A percentile compares a stretch with the other conserved stretches of the same genome.
Evolutionary conservation across 2,113 vertebrate species (phyloP).

Genomic region (Mesoclemmys tuberculata): DNA sequence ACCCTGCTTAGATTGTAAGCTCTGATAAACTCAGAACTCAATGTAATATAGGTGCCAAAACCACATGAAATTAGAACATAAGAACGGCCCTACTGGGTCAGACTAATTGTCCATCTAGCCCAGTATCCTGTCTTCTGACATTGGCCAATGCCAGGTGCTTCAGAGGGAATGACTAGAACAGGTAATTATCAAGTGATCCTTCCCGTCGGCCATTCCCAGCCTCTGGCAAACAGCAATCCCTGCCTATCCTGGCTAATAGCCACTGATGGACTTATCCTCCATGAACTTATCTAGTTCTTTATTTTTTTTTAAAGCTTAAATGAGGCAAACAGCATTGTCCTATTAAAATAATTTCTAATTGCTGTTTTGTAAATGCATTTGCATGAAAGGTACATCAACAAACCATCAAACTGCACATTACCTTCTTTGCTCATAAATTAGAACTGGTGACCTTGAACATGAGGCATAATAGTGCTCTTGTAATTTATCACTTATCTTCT

Average conservation of each 20-base stretch:
- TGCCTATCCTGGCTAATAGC: too few species aligned
- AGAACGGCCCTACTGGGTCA: too few species aligned
- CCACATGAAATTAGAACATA: neutral
- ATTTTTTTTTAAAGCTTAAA: neutral
- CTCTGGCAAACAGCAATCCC: too few species aligned
- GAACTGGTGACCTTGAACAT: conserved; percentile 47
- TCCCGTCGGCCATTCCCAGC: too few species aligned
- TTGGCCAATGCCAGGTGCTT: too few species aligned
- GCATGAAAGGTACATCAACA: conserved; percentile 12
- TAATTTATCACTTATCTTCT: conserved; percentile 63
- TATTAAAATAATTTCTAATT: neutral
- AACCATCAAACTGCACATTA: neutral
- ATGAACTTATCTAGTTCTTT: too few species aligned
- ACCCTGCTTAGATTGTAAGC: neutral
- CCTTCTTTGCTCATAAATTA: conserved; percentile 22
- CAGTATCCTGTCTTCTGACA: too few species aligned
- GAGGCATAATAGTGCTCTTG: conserved; percentile 58
- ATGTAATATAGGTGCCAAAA: neutral
- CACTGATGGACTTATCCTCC: too few species aligned
- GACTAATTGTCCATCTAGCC: too few species aligned
- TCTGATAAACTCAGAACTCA: neutral
- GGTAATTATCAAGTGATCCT: too few species aligned
- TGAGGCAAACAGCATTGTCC: neutral
- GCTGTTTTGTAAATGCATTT: neutral
- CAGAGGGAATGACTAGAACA: too few species aligned